A percentile compares a stretch with the other conserved stretches of the same genome.
These are phyloP conservation scores for Euschistus heros DNA, from an alignment of 1,140 invertebrate species.

Conservation along the genomic window DNA sequence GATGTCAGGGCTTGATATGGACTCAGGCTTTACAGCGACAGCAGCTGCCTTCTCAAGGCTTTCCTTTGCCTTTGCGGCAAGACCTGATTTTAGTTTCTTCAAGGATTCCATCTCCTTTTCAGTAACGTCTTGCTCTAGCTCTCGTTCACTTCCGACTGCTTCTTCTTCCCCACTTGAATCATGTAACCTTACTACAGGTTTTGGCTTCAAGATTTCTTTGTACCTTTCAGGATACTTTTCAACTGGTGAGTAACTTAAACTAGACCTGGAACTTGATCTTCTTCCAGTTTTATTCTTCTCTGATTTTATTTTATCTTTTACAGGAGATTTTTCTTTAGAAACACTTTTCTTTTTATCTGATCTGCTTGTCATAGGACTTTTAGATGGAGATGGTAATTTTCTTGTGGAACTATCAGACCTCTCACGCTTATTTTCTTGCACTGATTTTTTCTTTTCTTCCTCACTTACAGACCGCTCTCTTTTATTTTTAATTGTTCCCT, in stretches of 20 bases:
- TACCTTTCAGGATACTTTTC: slow-evolving; percentile 30
- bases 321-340: slow-evolving; percentile 11
- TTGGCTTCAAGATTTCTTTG: slow-evolving; percentile 28
- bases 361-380: neutral
- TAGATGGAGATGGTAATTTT: slow-evolving; percentile 11
- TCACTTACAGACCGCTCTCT: neutral
- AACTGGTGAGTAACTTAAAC: slow-evolving; percentile 31
- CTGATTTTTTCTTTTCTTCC: neutral
- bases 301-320: slow-evolving; percentile 17
- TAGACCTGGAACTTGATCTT: slow-evolving; percentile 26
- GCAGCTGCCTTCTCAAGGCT: slow-evolving; percentile 23
- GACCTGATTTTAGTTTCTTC: slow-evolving; percentile 29
- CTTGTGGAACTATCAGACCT: slow-evolving; percentile 7
- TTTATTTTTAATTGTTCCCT: neutral
- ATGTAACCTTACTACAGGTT: slow-evolving; percentile 27
- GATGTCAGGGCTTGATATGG: neutral
- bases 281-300: slow-evolving; percentile 23
- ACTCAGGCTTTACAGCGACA: neutral
- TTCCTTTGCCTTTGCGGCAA: slow-evolving; percentile 33
- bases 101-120: slow-evolving; percentile 30
- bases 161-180: slow-evolving; percentile 28
- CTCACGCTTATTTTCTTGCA: neutral
- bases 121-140: slow-evolving; percentile 26
- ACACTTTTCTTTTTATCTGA: slow-evolving; percentile 18
- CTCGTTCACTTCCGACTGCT: slow-evolving; percentile 17